Evolutionary conservation across 2,797 vertebrate genomes (phyloP), one percentile per base, ranked within the genome.

Genomic region (Hypotaenidia philippensis): DNA sequence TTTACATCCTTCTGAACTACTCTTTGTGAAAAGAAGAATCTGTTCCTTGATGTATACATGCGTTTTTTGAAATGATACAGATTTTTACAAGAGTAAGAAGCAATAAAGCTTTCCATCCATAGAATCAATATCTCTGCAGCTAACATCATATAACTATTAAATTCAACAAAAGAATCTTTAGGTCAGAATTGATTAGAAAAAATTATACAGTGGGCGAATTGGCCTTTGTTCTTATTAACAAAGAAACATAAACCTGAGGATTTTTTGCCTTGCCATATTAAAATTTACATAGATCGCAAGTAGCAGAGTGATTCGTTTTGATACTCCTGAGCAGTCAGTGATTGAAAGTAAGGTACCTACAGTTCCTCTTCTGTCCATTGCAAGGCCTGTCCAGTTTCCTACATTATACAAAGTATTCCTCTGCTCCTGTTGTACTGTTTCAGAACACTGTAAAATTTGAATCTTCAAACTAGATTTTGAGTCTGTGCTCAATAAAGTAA

Each of bases 351-450:
- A 92, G 32, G 31, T 92, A 91, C 40, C 41, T 92, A 61, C 45
- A 79, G 38, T 57, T 86, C 38, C 52, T 92, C 74, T 64, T 71
- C 90, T 92, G 70, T 85, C 97, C 83, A 92, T 96, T 93, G 96
- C 91, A 94, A 57, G n/a, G n/a, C 49, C 41, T 95, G 63, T 78
- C 55, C 75, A 89, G 47, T 85, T 95, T 75, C 6, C 70, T 92
- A 89, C 71, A 65, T 88, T 91, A 69, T 85, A 84, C 92, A 93
- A 94, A 95, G 57, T 83, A 92, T 87, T 96, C 74, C 83, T 85
- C n/a, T 92, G 11, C 65, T 93, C 13, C 10, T 89, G 41, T 85
- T 49, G 5, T 29, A 56, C 22, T 83, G 79, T 56, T 82, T 59
- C 52, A 78, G 47, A 94, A 56, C 10, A 36, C n/a, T 1, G 1